Evolutionary conservation across 2,888 invertebrate genomes (phyloP).

Genomic region (Melangyna quadrimaculata): DNA sequence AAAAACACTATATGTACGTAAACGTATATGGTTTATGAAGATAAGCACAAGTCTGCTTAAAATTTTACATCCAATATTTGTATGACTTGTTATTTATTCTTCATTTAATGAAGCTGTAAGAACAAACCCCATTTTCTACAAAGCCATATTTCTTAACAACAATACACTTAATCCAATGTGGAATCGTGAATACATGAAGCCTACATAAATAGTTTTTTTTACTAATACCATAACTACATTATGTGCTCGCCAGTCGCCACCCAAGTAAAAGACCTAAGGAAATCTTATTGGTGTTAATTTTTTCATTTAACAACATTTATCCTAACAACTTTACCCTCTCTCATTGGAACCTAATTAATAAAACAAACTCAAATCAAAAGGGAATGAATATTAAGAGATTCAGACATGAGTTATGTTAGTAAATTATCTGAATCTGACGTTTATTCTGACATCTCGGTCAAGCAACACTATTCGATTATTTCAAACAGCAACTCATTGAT

Average conservation of each 20-base stretch:
- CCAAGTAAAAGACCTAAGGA: slow-evolving; percentile 14
- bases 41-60: too few relatives aligned
- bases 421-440: slow-evolving; percentile 49
- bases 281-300: slow-evolving; percentile 59
- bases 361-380: not conserved
- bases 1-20: too few relatives aligned
- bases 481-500: slow-evolving; percentile 19
- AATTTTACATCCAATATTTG: too few relatives aligned
- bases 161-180: too few relatives aligned
- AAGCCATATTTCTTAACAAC: too few relatives aligned
- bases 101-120: too few relatives aligned
- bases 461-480: slow-evolving; percentile 53
- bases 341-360: slow-evolving; percentile 29
- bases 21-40: too few relatives aligned
- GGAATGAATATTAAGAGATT: not conserved
- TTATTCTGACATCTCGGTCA: slow-evolving; percentile 63
- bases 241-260: not conserved
- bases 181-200: too few relatives aligned
- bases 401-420: slow-evolving; percentile 51
- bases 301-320: slow-evolving; percentile 35
- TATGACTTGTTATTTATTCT: too few relatives aligned
- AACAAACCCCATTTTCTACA: too few relatives aligned
- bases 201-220: too few relatives aligned
- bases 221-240: not conserved
- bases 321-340: slow-evolving; percentile 11